These are phyloP conservation scores for Shinisaurus crocodilurus DNA, from an alignment of 2,113 vertebrate genomes.

Conservation along the genomic window DNA sequence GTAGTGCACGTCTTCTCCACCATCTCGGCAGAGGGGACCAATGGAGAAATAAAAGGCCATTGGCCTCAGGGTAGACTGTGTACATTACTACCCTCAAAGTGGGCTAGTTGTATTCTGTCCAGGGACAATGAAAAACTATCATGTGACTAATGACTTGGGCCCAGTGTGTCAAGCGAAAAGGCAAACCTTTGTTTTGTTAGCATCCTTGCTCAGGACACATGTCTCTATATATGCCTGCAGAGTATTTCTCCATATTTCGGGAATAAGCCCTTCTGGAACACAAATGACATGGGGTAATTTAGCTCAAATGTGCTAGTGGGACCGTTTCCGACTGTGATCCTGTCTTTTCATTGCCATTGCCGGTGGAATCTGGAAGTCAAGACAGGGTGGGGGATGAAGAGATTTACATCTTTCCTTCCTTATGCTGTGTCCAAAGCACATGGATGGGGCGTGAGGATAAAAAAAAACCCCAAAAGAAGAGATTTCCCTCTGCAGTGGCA, in stretches of 20 bases:
- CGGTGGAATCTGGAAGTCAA: too few relatives aligned
- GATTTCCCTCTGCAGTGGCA: too few relatives aligned
- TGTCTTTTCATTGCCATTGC: background rate
- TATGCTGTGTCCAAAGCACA: too few relatives aligned
- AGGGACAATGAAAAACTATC: rapidly evolving
- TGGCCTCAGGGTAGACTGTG: rapidly evolving
- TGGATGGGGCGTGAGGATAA: too few relatives aligned
- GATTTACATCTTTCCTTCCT: too few relatives aligned
- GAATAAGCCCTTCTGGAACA: background rate
- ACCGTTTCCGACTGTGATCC: background rate
- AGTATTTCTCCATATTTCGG: background rate
- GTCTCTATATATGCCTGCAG: background rate
- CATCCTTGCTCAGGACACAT: background rate
- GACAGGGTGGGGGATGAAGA: too few relatives aligned
- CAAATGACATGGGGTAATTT: background rate
- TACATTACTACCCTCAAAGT: background rate
- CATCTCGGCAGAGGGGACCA: background rate
- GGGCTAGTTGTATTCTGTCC: background rate
- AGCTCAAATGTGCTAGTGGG: background rate
- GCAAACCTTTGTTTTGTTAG: background rate
- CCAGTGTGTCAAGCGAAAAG: rapidly evolving
- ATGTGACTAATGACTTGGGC: rapidly evolving
- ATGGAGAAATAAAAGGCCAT: background rate
- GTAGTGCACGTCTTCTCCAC: conserved; percentile 14
- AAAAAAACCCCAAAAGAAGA: too few relatives aligned